These are phyloP conservation scores for Bombyx mandarina DNA, from an alignment of 1,140 invertebrate genomes.

Conservation along the genomic window DNA sequence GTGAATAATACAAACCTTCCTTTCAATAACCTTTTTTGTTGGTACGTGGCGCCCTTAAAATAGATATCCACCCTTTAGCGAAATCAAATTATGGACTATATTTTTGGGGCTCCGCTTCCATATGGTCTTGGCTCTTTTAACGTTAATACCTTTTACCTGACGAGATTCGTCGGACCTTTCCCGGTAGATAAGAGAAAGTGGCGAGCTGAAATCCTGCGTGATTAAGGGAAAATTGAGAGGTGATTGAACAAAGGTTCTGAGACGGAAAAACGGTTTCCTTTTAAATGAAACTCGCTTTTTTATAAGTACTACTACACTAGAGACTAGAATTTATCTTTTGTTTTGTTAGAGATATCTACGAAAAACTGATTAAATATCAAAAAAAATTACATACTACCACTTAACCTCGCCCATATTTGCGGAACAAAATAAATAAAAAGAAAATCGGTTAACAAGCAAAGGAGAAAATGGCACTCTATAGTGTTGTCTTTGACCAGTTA, in stretches of 20 bases:
- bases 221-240: constrained; percentile 20
- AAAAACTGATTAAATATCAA: no score
- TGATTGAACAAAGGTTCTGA: constrained; percentile 10
- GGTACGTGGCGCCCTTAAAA: constrained; percentile 36
- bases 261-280: constrained; percentile 6
- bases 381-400: neutral
- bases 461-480: neutral
- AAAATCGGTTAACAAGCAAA: neutral
- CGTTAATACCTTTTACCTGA: constrained; percentile 27
- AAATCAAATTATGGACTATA: constrained; percentile 56
- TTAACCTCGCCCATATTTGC: neutral
- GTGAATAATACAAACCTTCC: constrained; percentile 47
- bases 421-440: neutral
- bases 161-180: constrained; percentile 23
- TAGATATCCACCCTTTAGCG: constrained; percentile 50
- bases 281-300: constrained; percentile 3
- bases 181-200: constrained; percentile 21
- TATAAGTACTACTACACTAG: no score
- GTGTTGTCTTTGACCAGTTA: neutral
- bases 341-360: no score
- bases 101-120: constrained; percentile 34
- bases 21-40: constrained; percentile 53
- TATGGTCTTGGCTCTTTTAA: constrained; percentile 21
- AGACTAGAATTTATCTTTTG: no score
- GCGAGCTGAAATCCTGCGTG: constrained; percentile 17